Base-by-base conservation (phyloP, 2,888 invertebrate genomes). In the Brenthis hecate region DNA sequence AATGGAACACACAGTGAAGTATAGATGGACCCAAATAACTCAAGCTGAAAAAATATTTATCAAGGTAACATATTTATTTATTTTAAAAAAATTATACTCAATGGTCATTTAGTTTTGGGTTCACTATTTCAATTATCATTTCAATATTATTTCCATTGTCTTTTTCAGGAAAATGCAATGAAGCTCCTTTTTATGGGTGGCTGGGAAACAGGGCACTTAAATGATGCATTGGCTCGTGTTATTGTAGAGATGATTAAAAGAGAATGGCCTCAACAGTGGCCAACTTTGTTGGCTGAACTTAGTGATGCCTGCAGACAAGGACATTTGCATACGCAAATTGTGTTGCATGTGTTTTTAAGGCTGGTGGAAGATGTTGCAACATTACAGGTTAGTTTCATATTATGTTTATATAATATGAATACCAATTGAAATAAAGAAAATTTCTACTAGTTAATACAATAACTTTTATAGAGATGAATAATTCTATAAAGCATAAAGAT, bases 201-300 rank as follows among this genome's bases (percentile, higher is more conserved):
- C 13, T 95, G 95, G 78, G 94, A 97, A 28, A 94, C 96, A 58
- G 94, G 95, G 13, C 97, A 97, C 80, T 94, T 97, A 77, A 97
- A 97, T 85, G 97, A 97, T 85, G 97, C 96, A 1, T 85, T 97
- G 3, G 96, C 98, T 14, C 94, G 98, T 60, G 96, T 98, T n/a
- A 95, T 99, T 65, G 99, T 99, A 0, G 99, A 99, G 91, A 98
- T 99, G 96, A 96, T 98, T 65, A 99, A 99, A 83, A 94, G 99
- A 13, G 99, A 99, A 85, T 99, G 99, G 99, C 99, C 99, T 0
- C 99, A 99, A 83, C 97, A 98, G 75, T 99, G 99, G 99, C 97
- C 98, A 0, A 95, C 96, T 0, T 86, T 99, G 48, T 86, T 99
- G 47, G 93, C 94, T 0, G 98, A 98, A 84, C 93, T 99, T 1